Evolutionary conservation across 2,888 invertebrate genomes (phyloP).

Genomic region (Eilema caniola): DNA sequence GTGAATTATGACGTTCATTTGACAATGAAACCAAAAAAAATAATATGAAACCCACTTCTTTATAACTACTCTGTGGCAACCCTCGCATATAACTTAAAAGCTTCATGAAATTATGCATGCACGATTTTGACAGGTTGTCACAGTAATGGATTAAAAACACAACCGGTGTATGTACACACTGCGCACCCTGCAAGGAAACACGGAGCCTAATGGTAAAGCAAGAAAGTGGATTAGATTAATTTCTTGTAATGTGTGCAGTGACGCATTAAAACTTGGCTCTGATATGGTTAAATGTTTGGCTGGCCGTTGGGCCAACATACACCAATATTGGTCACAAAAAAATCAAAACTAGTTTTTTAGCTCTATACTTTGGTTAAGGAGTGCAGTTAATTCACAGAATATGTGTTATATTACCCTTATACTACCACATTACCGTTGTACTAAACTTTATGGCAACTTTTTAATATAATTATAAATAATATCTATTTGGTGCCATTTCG

Average conservation of each 20-base stretch:
- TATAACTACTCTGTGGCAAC: slow-evolving; percentile 7
- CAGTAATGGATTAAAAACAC: slow-evolving; percentile 39
- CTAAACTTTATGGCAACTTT: too few relatives aligned
- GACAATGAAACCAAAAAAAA: too few relatives aligned
- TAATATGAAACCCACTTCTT: background rate
- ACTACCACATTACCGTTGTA: too few relatives aligned
- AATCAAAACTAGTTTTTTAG: too few relatives aligned
- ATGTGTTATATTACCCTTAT: too few relatives aligned
- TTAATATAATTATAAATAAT: too few relatives aligned
- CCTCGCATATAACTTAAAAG: slow-evolving; percentile 28
- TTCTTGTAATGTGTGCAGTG: background rate
- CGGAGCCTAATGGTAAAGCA: slow-evolving; percentile 11
- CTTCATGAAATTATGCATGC: slow-evolving; percentile 37
- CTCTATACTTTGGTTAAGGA: too few relatives aligned
- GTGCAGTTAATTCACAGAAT: too few relatives aligned
- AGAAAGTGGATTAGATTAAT: slow-evolving; percentile 18
- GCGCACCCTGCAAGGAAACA: slow-evolving; percentile 4
- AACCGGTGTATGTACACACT: background rate
- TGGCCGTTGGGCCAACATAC: background rate
- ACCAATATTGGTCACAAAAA: too few relatives aligned
- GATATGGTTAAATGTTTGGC: background rate
- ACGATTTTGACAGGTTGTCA: slow-evolving; percentile 35
- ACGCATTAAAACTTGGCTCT: background rate
- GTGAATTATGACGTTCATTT: too few relatives aligned
- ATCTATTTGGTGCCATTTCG: too few relatives aligned